Evolutionary conservation across 2,888 invertebrate genomes (phyloP).

Genomic region (Pocota personata): DNA sequence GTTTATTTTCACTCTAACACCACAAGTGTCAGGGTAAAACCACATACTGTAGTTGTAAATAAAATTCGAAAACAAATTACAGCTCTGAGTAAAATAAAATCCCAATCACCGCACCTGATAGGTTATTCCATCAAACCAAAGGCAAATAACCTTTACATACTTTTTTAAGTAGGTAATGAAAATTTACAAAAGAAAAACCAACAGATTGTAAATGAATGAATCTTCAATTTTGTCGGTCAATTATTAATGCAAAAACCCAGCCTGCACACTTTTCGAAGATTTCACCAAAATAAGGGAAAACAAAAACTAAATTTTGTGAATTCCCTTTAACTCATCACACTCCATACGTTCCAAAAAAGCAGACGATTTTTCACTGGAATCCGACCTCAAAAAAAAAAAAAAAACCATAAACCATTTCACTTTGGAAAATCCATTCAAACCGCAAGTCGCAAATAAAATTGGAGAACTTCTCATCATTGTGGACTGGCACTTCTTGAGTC

Average conservation of each 20-base stretch:
- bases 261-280: not conserved
- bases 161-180: not conserved
- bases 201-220: not conserved
- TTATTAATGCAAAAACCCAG: constrained; percentile 29
- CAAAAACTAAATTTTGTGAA: not conserved
- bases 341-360: not conserved
- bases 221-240: not conserved
- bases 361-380: constrained; percentile 28
- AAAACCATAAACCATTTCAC: not conserved
- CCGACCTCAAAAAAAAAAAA: not conserved
- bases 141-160: not conserved
- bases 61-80: not conserved
- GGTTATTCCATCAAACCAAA: constrained; percentile 5
- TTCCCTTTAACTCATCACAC: constrained; percentile 22
- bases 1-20: not conserved
- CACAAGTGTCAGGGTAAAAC: constrained; percentile 10
- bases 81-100: constrained; percentile 6
- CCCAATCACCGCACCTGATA: constrained; percentile 2
- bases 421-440: constrained; percentile 43
- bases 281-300: not conserved
- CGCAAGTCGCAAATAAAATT: constrained; percentile 14
- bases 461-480: not conserved
- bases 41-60: not conserved
- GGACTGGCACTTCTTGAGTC: constrained; percentile 36
- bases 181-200: not conserved